Conservation (phyloP, 2,113 vertebrate species). For the Crotalus tigris region DNA sequence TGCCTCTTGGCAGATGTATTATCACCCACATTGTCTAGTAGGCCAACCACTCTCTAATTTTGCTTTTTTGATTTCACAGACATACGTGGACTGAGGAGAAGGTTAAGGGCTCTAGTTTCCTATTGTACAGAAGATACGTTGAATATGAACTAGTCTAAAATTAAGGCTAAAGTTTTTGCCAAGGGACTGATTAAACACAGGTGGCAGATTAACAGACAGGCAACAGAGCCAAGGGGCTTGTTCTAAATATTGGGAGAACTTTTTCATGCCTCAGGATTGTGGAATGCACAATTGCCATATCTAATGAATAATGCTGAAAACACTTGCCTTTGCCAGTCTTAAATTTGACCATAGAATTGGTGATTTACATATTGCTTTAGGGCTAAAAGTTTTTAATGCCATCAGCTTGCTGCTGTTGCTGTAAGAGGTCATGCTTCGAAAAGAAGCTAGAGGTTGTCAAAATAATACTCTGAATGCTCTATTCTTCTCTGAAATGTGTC, state of each 20-base stretch:
- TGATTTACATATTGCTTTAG: neutral
- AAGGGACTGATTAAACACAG: neutral
- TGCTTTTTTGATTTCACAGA: neutral
- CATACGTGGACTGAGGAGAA: neutral
- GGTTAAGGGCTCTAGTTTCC: neutral
- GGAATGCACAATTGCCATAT: neutral
- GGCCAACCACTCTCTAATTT: neutral
- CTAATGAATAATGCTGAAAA: neutral
- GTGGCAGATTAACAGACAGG: neutral
- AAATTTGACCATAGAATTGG: neutral
- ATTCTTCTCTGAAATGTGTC: neutral
- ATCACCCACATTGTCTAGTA: neutral
- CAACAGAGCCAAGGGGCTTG: neutral
- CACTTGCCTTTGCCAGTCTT: neutral
- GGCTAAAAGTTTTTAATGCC: neutral
- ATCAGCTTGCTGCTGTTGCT: neutral
- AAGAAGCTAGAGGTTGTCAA: neutral
- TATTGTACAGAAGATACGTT: neutral
- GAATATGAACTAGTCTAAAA: neutral
- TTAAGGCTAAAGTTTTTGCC: neutral
- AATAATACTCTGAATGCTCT: neutral
- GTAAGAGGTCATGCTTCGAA: neutral
- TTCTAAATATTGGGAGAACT: neutral
- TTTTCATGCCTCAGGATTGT: neutral
- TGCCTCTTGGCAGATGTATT: neutral